phyloP scores from a whole-genome alignment of 2,888 invertebrate species.

The Enchytraeus crypticus region DNA sequence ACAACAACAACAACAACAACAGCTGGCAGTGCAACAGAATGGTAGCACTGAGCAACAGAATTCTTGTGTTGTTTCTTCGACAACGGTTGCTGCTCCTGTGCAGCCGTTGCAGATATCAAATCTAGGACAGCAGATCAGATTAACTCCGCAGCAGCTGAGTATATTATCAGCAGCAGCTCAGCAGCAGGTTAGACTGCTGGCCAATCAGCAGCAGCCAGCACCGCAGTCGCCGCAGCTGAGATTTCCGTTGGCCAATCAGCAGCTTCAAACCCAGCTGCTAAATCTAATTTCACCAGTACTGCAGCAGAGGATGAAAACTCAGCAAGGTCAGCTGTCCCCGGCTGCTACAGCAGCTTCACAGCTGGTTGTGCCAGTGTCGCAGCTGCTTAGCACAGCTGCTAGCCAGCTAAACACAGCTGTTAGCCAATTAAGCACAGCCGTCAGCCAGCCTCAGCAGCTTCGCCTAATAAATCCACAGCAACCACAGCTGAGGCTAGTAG shows the following conservation, averaged over 20 bases:
- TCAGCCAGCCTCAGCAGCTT: slow-evolving; percentile 5
- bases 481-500: not conserved
- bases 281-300: not conserved
- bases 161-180: slow-evolving; percentile 2
- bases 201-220: not conserved
- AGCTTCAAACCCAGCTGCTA: not conserved
- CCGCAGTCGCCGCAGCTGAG: not conserved
- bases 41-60: not conserved
- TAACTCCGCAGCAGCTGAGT: slow-evolving; percentile 14
- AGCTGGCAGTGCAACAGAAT: not conserved
- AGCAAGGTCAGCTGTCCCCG: not conserved
- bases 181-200: not conserved
- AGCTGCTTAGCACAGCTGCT: not conserved
- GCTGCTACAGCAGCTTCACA: not conserved
- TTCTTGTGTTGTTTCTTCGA: not conserved
- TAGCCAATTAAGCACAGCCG: not conserved
- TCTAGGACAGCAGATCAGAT: slow-evolving; percentile 5
- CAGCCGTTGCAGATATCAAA: not conserved
- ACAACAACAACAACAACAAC: slow-evolving; percentile 8
- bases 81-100: not conserved
- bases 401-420: not conserved
- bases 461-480: slow-evolving; percentile 7
- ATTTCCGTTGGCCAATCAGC: not conserved
- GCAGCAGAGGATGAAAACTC: not conserved
- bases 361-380: not conserved